Base-by-base conservation (phyloP, 2,888 invertebrate genomes). In the Dromius quadrimaculatus region DNA sequence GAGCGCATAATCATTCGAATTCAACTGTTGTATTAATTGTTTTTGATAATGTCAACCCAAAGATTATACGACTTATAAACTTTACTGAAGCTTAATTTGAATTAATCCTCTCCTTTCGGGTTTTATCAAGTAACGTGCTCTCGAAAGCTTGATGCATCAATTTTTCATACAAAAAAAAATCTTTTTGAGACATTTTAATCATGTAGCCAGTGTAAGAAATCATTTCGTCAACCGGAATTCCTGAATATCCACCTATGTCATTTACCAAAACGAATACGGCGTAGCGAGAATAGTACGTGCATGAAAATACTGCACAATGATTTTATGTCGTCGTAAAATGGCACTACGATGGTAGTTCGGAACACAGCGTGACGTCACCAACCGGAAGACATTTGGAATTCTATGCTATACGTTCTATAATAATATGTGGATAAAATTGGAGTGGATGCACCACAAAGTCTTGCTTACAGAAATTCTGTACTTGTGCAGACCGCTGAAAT, bases 271-370 rank as follows among this genome's bases (percentile, higher is more conserved):
- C 62, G 22, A 41, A 22, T 62, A 62, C 22, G 62, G 17, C 36
- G 6, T 17, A 20, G 28, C 20, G 59, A 36, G 59, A 59, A 20
- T 20, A 59, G 59, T 36, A 59, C 36, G 34, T 36, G 59, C 59
- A 59, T 59, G 59, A 36, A 59, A 59, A 59, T 59, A 20, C 62
- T 23, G 41, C 23, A 41, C 62, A 62, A 41, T 62, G 62, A 62
- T 62, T 62, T 62, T 62, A 62, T 62, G 62, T 41, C 22, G 62
- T 28, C 22, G 62, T 62, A 62, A 62, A 62, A 62, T 41, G 62
- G 28, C 62, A 17, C 23, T 62, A 20, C 22, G 38, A 20, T 8
- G 62, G 62, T 41, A 62, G 41, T 41, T 62, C 22, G 13, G 43
- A 23, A 62, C 62, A 41, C 62, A 38, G 62, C 41, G 41, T 62